Conservation (phyloP, 2,888 invertebrate genomes). For the Sminthurides aquaticus region DNA sequence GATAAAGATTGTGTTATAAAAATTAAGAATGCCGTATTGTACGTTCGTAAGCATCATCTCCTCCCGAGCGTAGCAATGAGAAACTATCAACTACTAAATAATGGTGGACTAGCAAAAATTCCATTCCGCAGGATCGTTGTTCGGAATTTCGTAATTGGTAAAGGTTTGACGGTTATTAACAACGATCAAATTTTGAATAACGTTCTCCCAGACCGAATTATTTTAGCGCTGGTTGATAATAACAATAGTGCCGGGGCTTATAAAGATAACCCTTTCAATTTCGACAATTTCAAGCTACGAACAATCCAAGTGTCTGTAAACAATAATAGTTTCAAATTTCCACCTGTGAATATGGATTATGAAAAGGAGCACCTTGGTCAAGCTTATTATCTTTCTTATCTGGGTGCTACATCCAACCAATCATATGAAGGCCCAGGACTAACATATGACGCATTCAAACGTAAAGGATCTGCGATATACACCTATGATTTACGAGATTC, state of each 20-base stretch:
- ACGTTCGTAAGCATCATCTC: not conserved
- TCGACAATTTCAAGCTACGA: not conserved
- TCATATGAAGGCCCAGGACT: not conserved
- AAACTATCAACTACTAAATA: not conserved
- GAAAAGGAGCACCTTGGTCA: not conserved
- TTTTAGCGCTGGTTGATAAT: not conserved
- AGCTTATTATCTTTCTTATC: not conserved
- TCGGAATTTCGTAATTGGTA: not conserved
- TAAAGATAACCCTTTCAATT: not conserved
- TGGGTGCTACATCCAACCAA: not conserved
- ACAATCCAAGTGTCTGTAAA: not conserved
- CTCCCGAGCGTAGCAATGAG: not conserved
- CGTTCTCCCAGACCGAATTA: not conserved
- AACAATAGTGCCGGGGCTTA: not conserved
- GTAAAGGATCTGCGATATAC: not conserved
- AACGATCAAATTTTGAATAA: not conserved
- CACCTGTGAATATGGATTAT: not conserved
- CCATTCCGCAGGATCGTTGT: not conserved
- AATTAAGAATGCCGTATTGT: not conserved
- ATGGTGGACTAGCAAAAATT: not conserved
- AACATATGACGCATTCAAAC: not conserved
- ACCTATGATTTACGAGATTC: not conserved
- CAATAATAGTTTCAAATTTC: not conserved
- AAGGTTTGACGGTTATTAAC: not conserved
- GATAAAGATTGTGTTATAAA: not conserved